Percentiles rank a stretch among this genome's conserved stretches.
Evolutionary conservation across 2,797 vertebrate species (phyloP).

Genomic region (Odontamblyopus rebecca): DNA sequence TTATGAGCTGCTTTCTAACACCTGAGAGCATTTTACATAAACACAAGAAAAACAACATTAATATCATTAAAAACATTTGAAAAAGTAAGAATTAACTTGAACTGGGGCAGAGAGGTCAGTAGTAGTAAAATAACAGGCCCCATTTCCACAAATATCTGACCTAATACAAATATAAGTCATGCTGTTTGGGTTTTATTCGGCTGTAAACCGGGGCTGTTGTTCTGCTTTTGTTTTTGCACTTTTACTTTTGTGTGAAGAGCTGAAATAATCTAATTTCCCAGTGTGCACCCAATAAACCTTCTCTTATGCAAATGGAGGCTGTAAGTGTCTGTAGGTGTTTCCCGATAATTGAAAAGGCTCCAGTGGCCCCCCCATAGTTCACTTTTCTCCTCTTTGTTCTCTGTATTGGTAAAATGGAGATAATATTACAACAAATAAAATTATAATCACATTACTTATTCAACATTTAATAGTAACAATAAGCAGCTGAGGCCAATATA

Average conservation of each 20-base stretch:
- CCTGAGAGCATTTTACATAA: no score
- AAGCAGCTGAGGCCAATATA: neutral
- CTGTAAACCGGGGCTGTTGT: neutral
- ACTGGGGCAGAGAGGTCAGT: no score
- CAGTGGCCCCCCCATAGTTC: neutral
- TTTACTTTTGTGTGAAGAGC: neutral
- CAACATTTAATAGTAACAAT: neutral
- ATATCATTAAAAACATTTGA: no score
- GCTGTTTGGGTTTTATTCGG: neutral
- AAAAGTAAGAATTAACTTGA: no score
- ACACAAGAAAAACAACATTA: no score
- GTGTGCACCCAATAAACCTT: neutral
- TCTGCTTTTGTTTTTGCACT: neutral
- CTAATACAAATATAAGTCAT: neutral
- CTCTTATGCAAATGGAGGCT: neutral
- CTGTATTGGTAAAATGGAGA: neutral
- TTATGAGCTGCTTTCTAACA: no score
- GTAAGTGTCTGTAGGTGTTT: neutral
- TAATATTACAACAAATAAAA: neutral
- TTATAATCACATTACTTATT: neutral
- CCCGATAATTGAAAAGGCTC: neutral
- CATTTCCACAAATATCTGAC: neutral
- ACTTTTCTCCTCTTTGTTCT: neutral
- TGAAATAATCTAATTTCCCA: neutral
- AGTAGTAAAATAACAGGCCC: no score